Evolutionary conservation across 2,888 invertebrate species (phyloP).

Genomic region (Blastobasis lacticolella): DNA sequence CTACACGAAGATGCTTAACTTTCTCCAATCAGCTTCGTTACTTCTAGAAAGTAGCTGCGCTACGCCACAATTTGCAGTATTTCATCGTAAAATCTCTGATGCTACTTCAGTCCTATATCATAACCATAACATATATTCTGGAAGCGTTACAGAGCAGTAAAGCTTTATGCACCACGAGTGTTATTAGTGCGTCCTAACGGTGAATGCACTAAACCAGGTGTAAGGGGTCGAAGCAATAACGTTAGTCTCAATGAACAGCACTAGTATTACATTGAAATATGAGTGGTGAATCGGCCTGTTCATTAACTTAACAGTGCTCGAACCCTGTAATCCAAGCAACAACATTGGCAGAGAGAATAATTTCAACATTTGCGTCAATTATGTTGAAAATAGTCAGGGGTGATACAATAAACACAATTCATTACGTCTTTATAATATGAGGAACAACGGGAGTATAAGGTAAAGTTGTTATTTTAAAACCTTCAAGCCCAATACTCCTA

Average conservation of each 20-base stretch:
- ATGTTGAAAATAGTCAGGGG: too few relatives aligned
- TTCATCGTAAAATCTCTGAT: not conserved
- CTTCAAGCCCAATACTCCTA: too few relatives aligned
- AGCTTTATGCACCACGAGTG: constrained; percentile 6
- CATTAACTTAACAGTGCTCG: not conserved
- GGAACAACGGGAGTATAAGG: not conserved
- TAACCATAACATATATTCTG: constrained; percentile 1
- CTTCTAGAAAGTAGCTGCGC: too few relatives aligned
- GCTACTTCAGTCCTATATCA: not conserved
- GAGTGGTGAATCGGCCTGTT: constrained; percentile 5
- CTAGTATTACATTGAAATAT: constrained; percentile 6
- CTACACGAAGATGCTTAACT: not conserved
- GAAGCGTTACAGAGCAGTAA: constrained; percentile 1
- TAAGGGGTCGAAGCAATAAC: constrained; percentile 10
- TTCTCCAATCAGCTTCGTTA: not conserved
- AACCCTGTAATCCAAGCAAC: not conserved
- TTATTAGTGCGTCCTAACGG: constrained; percentile 9
- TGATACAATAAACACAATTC: too few relatives aligned
- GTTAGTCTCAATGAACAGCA: constrained; percentile 12
- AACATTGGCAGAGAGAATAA: too few relatives aligned
- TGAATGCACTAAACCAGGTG: not conserved
- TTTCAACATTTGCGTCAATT: too few relatives aligned
- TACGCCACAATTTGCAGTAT: not conserved
- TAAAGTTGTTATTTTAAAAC: not conserved
- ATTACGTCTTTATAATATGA: not conserved